phyloP scores from a whole-genome alignment of 2,113 vertebrate genomes.

The Nerophis lumbriciformis region DNA sequence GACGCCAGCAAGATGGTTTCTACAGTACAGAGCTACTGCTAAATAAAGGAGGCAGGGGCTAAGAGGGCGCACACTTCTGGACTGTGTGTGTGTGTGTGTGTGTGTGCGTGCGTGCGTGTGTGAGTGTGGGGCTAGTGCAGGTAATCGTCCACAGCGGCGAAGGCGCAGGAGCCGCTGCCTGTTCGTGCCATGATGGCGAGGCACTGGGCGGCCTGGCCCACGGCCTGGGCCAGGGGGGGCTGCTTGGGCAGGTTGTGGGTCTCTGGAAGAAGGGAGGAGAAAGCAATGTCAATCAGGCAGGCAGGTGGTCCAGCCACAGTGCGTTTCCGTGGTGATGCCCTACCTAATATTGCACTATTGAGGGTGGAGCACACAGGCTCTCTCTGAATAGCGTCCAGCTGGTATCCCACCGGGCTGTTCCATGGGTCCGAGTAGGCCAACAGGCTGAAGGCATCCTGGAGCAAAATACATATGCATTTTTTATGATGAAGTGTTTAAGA shows the following conservation, averaged over 20 bases:
- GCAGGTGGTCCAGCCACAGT: neutral
- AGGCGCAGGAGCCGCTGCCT: constrained; percentile 92
- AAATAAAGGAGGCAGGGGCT: constrained; percentile 8
- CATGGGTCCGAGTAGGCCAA: constrained; percentile 96
- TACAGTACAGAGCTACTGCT: constrained; percentile 9
- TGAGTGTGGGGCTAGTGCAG: constrained; percentile 78
- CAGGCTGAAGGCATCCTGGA: constrained; percentile 95
- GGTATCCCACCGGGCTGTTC: constrained; percentile 96
- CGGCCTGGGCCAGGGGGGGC: constrained; percentile 90
- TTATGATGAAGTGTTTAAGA: too few relatives aligned
- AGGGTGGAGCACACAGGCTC: constrained; percentile 98
- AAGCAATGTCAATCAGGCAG: neutral
- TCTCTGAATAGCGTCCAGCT: constrained; percentile 94
- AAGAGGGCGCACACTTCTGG: constrained; percentile 13
- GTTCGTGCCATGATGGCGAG: constrained; percentile 95
- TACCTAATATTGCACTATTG: constrained; percentile 99
- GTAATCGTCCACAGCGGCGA: constrained; percentile 96
- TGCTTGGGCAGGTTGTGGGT: constrained; percentile 99
- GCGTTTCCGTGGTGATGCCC: neutral
- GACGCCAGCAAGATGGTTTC: constrained; percentile 24
- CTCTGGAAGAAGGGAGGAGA: constrained; percentile 61
- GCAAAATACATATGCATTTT: neutral
- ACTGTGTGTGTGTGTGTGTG: neutral
- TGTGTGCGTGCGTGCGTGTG: neutral
- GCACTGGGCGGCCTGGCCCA: constrained; percentile 95